These are phyloP conservation scores for Pluvialis apricaria DNA, from an alignment of 2,113 vertebrate species.

Conservation along the genomic window DNA sequence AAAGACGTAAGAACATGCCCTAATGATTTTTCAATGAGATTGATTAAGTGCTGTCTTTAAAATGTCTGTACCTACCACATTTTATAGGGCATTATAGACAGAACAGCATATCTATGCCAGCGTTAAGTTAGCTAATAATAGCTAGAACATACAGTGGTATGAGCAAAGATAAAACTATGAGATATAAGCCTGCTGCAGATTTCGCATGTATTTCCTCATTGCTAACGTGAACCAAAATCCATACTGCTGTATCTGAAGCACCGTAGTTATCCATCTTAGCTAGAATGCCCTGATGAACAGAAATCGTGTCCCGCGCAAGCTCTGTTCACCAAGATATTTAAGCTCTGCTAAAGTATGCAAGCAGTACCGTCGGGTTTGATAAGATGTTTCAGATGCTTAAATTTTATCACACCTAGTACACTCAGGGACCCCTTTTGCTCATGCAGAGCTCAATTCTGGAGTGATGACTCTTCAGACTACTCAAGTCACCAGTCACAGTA, in stretches of 20 bases:
- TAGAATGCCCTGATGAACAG: neutral
- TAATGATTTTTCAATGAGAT: neutral
- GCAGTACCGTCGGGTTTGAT: neutral
- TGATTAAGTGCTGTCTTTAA: conserved; percentile 21
- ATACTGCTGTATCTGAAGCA: neutral
- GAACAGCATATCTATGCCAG: neutral
- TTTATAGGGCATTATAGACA: neutral
- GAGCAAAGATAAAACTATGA: neutral
- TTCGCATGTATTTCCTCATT: neutral
- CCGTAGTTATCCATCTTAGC: neutral
- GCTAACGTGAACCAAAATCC: neutral
- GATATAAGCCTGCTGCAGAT: neutral
- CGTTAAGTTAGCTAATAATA: rapidly evolving
- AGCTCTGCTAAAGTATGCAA: neutral
- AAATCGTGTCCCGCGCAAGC: neutral
- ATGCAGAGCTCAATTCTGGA: neutral
- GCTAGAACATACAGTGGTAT: neutral
- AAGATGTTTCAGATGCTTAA: neutral
- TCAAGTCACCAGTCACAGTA: neutral
- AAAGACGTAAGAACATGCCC: neutral
- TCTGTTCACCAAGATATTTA: neutral
- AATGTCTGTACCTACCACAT: neutral
- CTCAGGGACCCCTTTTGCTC: neutral
- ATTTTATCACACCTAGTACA: neutral
- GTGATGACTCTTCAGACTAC: neutral